A percentile compares a stretch with the other conserved stretches of the same genome.
These are phyloP conservation scores for Amiota communis DNA, from an alignment of 2,888 invertebrate genomes.

Conservation along the genomic window DNA sequence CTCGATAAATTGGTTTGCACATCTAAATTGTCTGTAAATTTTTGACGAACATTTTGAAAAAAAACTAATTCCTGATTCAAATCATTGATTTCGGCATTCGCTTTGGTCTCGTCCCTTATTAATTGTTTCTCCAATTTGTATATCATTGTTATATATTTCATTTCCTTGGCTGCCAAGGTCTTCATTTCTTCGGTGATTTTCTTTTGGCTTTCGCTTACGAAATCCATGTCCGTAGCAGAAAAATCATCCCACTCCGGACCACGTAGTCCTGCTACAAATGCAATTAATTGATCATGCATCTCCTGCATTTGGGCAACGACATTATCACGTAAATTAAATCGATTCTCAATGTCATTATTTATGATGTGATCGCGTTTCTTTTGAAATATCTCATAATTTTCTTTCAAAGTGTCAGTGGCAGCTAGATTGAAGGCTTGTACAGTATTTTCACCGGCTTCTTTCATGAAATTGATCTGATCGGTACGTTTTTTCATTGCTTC, in stretches of 20 bases:
- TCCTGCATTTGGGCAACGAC: slow-evolving; percentile 50
- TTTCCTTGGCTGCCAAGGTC: slow-evolving; percentile 46
- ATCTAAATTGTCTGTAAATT: slow-evolving; percentile 47
- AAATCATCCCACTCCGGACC: slow-evolving; percentile 43
- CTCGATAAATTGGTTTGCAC: slow-evolving; percentile 39
- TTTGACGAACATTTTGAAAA: slow-evolving; percentile 47
- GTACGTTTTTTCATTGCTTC: slow-evolving; percentile 35
- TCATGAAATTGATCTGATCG: slow-evolving; percentile 31
- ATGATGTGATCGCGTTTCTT: slow-evolving; percentile 48
- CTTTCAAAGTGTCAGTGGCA: slow-evolving; percentile 40
- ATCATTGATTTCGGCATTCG: slow-evolving; percentile 42
- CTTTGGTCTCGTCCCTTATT: slow-evolving; percentile 43
- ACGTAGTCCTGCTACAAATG: slow-evolving; percentile 41
- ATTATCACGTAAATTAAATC: slow-evolving; percentile 51
- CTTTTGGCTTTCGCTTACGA: slow-evolving; percentile 51
- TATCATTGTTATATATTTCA: background rate
- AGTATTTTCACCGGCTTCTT: slow-evolving; percentile 51
- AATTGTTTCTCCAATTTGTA: slow-evolving; percentile 45
- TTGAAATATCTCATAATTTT: slow-evolving; percentile 46
- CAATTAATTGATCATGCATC: slow-evolving; percentile 46
- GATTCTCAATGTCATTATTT: slow-evolving; percentile 49
- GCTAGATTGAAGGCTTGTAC: slow-evolving; percentile 50
- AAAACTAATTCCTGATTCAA: slow-evolving; percentile 53
- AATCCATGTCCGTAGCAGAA: slow-evolving; percentile 48
- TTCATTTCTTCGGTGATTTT: slow-evolving; percentile 46